Conservation (phyloP, 2,113 vertebrate species). For the Crotalus horridus region DNA sequence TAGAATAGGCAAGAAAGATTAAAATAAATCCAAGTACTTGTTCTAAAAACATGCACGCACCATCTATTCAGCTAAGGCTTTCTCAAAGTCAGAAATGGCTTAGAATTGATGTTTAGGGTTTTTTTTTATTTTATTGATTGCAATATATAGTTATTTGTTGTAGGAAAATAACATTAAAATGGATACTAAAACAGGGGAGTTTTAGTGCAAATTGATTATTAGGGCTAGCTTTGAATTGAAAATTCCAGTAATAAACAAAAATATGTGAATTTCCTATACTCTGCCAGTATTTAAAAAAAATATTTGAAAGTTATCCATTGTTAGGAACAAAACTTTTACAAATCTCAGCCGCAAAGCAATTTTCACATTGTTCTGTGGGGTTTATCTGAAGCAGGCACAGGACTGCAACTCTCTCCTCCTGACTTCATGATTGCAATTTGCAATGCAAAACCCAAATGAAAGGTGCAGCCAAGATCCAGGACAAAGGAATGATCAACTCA, state of each 20-base stretch:
- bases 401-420: background rate
- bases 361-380: background rate
- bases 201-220: background rate
- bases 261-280: background rate
- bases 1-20: background rate
- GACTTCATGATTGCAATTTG: background rate
- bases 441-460: slow-evolving; percentile 8
- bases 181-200: background rate
- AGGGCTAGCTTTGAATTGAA: background rate
- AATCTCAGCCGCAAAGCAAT: background rate
- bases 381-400: background rate
- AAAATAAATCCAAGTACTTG: background rate
- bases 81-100: background rate
- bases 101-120: background rate
- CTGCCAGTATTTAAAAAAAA: background rate
- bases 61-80: background rate
- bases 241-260: background rate
- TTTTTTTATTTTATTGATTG: background rate
- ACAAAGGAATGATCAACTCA: background rate
- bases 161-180: background rate
- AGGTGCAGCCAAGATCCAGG: slow-evolving; percentile 1
- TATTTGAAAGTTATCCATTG: background rate
- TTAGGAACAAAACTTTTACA: background rate
- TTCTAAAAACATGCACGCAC: background rate
- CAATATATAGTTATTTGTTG: background rate